These are phyloP conservation scores for Pluvianellus socialis DNA, from an alignment of 2,113 vertebrate species.

Conservation along the genomic window DNA sequence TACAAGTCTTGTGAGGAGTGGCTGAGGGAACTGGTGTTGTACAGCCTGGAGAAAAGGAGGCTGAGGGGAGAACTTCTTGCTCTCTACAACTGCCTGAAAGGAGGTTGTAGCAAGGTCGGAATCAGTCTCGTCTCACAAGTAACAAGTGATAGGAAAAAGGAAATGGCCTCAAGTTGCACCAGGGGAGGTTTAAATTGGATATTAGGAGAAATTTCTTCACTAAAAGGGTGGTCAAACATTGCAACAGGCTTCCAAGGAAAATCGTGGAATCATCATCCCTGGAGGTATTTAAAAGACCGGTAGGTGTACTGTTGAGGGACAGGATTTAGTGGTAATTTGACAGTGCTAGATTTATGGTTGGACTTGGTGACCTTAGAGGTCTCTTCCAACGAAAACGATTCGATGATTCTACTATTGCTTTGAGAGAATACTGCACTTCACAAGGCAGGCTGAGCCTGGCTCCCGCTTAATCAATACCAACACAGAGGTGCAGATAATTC, in stretches of 20 bases:
- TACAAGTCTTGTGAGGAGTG: neutral
- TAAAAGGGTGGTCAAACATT: neutral
- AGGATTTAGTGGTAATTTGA: neutral
- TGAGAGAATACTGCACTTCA: neutral
- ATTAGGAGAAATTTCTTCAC: neutral
- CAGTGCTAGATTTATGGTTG: neutral
- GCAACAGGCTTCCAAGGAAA: neutral
- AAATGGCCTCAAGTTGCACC: neutral
- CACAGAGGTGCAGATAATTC: neutral
- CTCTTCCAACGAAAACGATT: neutral
- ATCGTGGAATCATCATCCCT: neutral
- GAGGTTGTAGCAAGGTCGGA: neutral
- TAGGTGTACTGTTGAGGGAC: neutral
- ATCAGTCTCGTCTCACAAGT: neutral
- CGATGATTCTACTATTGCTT: neutral
- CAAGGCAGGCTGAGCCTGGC: neutral
- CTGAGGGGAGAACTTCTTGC: neutral
- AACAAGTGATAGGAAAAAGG: neutral
- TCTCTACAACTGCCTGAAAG: neutral
- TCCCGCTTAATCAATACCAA: neutral
- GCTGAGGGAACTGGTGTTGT: neutral
- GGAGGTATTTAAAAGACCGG: neutral
- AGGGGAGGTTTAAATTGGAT: neutral
- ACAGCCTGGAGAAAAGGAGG: neutral
- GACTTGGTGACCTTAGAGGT: neutral